Evolutionary conservation across 2,113 vertebrate genomes (phyloP).

Genomic region (Microcebus griseorufus): DNA sequence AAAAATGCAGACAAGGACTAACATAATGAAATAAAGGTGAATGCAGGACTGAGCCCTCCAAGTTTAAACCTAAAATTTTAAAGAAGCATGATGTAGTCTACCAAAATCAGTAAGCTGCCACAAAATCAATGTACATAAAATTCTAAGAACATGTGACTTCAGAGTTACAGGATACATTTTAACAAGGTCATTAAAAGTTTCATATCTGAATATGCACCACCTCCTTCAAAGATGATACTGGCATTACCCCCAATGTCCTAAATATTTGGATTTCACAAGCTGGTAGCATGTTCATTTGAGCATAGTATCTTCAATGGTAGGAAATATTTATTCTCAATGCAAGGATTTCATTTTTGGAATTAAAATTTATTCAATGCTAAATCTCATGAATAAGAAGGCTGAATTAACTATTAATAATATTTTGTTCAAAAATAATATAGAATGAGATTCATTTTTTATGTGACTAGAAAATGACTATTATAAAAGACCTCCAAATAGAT

Average conservation of each 20-base stretch:
- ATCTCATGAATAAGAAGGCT: neutral
- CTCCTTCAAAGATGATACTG: neutral
- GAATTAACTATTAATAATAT: neutral
- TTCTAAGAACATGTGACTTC: neutral
- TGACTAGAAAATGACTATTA: constrained; percentile 14
- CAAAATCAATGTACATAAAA: constrained; percentile 6
- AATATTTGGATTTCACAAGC: neutral
- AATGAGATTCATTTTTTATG: neutral
- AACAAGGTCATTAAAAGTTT: neutral
- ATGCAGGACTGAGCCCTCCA: neutral
- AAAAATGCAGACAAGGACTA: neutral
- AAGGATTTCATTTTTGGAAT: neutral
- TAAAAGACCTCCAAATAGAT: neutral
- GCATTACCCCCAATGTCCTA: neutral
- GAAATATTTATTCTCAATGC: constrained; percentile 3
- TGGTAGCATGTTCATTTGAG: neutral
- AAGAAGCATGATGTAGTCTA: neutral
- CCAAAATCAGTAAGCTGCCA: constrained; percentile 1
- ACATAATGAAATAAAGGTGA: neutral
- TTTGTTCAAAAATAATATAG: constrained; percentile 48
- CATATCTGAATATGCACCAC: neutral
- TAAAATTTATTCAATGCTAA: constrained; percentile 36
- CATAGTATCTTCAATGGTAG: neutral
- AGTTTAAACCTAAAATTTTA: neutral
- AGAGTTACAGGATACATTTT: neutral